phyloP scores from a whole-genome alignment of 2,888 invertebrate genomes.

The Sycophila texana region DNA sequence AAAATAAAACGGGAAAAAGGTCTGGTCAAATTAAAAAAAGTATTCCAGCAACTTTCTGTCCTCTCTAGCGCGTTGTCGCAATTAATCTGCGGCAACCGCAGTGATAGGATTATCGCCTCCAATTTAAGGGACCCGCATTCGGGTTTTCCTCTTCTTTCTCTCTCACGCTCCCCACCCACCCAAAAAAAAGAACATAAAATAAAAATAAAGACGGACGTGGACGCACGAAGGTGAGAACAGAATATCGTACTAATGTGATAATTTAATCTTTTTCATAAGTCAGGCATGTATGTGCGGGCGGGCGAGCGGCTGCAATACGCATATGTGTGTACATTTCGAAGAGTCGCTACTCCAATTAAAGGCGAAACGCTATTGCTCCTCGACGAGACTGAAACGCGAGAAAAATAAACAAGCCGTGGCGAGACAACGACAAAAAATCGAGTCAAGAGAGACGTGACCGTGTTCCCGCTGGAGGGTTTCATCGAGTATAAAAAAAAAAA shows the following conservation, averaged over 20 bases:
- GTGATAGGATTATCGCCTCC: slow-evolving; percentile 12
- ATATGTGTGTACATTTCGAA: not conserved
- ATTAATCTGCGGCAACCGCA: not conserved
- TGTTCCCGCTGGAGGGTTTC: slow-evolving; percentile 34
- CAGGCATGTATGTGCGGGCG: too few species aligned
- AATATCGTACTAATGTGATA: slow-evolving; percentile 1
- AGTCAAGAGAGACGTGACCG: slow-evolving; percentile 44
- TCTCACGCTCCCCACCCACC: not conserved
- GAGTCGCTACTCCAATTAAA: slow-evolving; percentile 28
- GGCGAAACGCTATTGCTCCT: slow-evolving; percentile 33
- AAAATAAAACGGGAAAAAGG: too few species aligned
- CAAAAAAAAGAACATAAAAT: not conserved
- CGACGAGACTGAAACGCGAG: not conserved
- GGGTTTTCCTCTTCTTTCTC: not conserved
- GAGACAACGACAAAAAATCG: slow-evolving; percentile 13
- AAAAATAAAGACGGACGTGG: not conserved
- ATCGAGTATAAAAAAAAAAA: slow-evolving; percentile 34
- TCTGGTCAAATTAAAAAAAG: too few species aligned
- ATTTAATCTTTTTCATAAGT: slow-evolving; percentile 18
- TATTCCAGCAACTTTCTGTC: too few species aligned
- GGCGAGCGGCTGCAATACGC: not conserved
- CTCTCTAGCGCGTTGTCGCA: too few species aligned
- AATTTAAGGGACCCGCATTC: not conserved
- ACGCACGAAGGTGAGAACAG: not conserved
- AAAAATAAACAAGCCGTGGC: slow-evolving; percentile 15